Percentiles rank a stretch among this genome's conserved stretches.
phyloP scores from a whole-genome alignment of 2,888 invertebrate species.

The Chrysolina oricalcia region DNA sequence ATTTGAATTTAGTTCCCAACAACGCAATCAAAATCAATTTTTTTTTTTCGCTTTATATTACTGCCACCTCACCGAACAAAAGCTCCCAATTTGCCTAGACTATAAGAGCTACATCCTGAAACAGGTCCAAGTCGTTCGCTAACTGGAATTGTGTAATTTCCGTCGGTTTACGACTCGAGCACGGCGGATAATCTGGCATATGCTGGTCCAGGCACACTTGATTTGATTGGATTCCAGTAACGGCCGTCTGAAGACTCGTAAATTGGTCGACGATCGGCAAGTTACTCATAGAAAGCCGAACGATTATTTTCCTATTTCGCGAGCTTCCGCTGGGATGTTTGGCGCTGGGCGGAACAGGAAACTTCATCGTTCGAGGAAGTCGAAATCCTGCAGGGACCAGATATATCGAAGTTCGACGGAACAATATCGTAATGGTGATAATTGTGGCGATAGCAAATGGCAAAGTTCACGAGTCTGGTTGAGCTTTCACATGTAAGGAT shows the following conservation, averaged over 20 bases:
- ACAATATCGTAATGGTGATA: no score
- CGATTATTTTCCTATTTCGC: constrained; percentile 61
- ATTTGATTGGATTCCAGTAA: constrained; percentile 69
- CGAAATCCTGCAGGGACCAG: not conserved
- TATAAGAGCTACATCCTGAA: constrained; percentile 59
- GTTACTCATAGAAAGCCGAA: constrained; percentile 62
- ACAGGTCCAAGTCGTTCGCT: constrained; percentile 64
- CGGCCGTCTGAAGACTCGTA: constrained; percentile 68
- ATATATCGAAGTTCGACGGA: not conserved
- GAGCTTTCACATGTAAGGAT: no score
- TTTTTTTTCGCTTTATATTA: constrained; percentile 34
- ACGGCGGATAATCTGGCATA: constrained; percentile 60
- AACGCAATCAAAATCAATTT: no score
- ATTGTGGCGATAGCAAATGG: no score
- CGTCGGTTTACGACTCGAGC: constrained; percentile 66
- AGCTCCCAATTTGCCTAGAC: not conserved
- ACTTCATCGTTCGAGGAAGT: not conserved
- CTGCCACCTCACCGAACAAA: not conserved
- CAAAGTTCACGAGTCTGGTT: no score
- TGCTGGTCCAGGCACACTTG: constrained; percentile 65
- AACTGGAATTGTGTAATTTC: constrained; percentile 69
- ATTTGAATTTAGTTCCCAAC: no score
- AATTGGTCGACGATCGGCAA: constrained; percentile 66
- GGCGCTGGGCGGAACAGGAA: not conserved
- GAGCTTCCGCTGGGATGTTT: constrained; percentile 56